phyloP scores from a whole-genome alignment of 2,888 invertebrate genomes.

The Hydroisotoma schaefferi region DNA sequence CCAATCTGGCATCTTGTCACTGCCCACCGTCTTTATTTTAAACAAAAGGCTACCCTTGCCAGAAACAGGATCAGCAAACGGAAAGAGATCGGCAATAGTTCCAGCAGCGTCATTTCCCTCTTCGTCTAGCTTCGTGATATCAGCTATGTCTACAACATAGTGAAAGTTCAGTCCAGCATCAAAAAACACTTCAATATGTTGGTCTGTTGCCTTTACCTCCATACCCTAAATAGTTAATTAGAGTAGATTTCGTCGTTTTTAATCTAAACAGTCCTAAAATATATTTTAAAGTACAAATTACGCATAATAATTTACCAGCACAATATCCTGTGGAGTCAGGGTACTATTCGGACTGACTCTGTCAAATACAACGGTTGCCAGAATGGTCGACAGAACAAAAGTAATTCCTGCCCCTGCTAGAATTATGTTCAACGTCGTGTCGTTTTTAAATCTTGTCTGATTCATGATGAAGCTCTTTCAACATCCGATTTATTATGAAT shows the following conservation, averaged over 20 bases:
- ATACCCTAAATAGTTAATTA: constrained; percentile 22
- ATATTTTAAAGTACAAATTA: not conserved
- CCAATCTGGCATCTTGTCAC: constrained; percentile 28
- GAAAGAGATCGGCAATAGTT: constrained; percentile 33
- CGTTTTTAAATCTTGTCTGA: too few species aligned
- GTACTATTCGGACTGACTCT: constrained; percentile 28
- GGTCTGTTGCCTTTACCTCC: constrained; percentile 33
- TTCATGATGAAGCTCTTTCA: too few species aligned
- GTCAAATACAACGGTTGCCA: constrained; percentile 38
- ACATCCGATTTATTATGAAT: too few species aligned
- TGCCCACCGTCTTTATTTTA: constrained; percentile 18
- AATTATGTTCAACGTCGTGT: too few species aligned
- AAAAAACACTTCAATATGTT: constrained; percentile 36
- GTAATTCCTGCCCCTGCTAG: constrained; percentile 20
- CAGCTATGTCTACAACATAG: constrained; percentile 26
- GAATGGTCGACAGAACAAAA: constrained; percentile 33
- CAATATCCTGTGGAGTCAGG: constrained; percentile 28
- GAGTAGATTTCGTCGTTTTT: not conserved
- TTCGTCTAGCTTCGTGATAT: constrained; percentile 27
- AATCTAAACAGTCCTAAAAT: not conserved
- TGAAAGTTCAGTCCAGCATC: constrained; percentile 27
- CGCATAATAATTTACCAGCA: constrained; percentile 27
- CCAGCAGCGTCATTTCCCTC: constrained; percentile 32
- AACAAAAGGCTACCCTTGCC: constrained; percentile 32
- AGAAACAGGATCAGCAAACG: constrained; percentile 25